A percentile compares a stretch with the other conserved stretches of the same genome.
These are phyloP conservation scores for Zygogramma bicolorata DNA, from an alignment of 2,888 invertebrate species.

Conservation along the genomic window DNA sequence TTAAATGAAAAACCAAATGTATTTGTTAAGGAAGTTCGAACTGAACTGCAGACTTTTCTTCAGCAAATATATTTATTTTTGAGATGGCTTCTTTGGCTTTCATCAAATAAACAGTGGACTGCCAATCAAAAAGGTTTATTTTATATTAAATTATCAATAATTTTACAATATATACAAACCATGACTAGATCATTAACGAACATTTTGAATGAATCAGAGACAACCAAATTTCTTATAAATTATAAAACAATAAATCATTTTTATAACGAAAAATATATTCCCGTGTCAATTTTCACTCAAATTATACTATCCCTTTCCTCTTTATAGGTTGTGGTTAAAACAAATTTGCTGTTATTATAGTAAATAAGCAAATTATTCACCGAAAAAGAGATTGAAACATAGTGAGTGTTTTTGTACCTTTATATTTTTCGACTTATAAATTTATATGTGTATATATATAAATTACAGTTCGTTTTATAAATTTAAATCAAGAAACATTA, in stretches of 20 bases:
- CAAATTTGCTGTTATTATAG: background rate
- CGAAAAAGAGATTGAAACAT: conserved; percentile 33
- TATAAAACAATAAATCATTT: background rate
- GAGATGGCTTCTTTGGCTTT: background rate
- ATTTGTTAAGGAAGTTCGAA: too few species aligned
- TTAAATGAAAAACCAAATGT: too few species aligned
- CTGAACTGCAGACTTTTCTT: too few species aligned
- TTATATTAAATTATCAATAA: conserved; percentile 1
- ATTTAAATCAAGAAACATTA: conserved; percentile 57
- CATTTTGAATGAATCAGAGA: background rate
- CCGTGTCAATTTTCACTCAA: background rate
- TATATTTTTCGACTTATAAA: conserved; percentile 56
- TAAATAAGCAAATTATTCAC: conserved; percentile 1
- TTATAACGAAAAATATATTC: background rate
- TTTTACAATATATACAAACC: conserved; percentile 4
- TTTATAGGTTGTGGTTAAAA: background rate
- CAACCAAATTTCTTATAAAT: background rate
- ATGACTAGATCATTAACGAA: background rate
- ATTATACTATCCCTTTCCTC: background rate
- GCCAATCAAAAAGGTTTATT: background rate
- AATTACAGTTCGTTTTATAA: conserved; percentile 59
- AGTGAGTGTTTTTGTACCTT: conserved; percentile 52
- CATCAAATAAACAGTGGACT: background rate
- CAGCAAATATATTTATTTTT: too few species aligned
- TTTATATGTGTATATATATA: conserved; percentile 55